These are phyloP conservation scores for Micromussa lordhowensis DNA, from an alignment of 92 coral and sea anemone species.

Conservation along the genomic window DNA sequence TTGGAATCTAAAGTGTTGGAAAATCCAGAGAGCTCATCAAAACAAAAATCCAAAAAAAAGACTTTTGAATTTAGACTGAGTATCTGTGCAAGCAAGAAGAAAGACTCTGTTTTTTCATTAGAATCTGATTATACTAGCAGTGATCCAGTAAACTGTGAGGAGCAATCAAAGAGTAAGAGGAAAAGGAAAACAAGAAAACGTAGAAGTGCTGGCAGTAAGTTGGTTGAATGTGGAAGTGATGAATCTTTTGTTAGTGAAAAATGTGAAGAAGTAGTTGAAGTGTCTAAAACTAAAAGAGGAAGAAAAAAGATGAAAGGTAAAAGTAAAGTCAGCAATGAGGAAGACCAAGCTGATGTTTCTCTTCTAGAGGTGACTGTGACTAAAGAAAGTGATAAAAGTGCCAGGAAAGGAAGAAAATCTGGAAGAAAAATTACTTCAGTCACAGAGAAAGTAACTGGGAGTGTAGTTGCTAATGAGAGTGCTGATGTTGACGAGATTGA, in stretches of 20 bases:
- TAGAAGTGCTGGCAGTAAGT: background rate
- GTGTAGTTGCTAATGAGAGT: background rate
- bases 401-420: constrained; percentile 6
- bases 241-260: background rate
- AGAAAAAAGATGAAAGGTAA: background rate
- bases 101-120: background rate
- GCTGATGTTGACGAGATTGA: constrained; percentile 1
- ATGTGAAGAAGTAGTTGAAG: background rate
- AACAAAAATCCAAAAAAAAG: constrained; percentile 29
- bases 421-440: background rate
- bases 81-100: constrained; percentile 25
- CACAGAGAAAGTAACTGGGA: background rate
- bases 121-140: constrained; percentile 7
- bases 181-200: constrained; percentile 9
- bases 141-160: constrained; percentile 1
- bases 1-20: background rate
- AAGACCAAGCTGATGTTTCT: constrained; percentile 8
- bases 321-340: too few relatives aligned
- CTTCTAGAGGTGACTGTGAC: background rate
- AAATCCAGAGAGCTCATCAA: background rate
- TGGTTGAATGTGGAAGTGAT: background rate
- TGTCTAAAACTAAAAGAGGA: constrained; percentile 8
- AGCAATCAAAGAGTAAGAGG: background rate
- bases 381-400: background rate
- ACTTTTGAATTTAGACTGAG: constrained; percentile 35